Base-by-base conservation (phyloP, 2,113 vertebrate genomes). In the Acanthisitta chloris region DNA sequence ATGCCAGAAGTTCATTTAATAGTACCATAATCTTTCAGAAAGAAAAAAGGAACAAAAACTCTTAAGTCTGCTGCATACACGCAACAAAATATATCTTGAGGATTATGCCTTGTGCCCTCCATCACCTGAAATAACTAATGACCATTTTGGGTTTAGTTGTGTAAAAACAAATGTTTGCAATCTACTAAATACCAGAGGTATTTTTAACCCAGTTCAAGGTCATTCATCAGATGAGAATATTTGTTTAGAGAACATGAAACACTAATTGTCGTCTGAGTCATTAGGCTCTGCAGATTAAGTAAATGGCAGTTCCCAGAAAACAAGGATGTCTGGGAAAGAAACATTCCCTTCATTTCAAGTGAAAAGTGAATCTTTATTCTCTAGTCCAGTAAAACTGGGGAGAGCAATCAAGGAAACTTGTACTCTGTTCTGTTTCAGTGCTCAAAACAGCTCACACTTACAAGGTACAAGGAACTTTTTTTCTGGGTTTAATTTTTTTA, bases 271-370 rank as follows among this genome's bases (percentile, higher is more conserved):
- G 18, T 65, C 82, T 73, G 90, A 95, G 79, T 90, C 96, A 96
- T 95, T 96, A 97, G 88, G 58, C 51, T 86, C 24, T 59, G 55
- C 72, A 89, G 81, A 97, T 96, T 97, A 94, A 96, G 92, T 86
- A 96, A 96, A 96, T 16, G 33, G 71, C 73, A 92, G 59, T 74
- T 61, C 77, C 49, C 78, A 86, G 64, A 6, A 54, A 92, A 94
- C n/a, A 91, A 88, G 96, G 78, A 48, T 73, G 31, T 61, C 85
- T 76, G 52, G 65, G 46, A 74, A 92, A 85, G 69, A 73, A 88
- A 21, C 14, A 73, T 87, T 79, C 58, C 65, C 95, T 86, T 83
- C 6, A 55, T 87, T 96, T 64, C n/a, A 77, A 94, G 92, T 78
- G 72, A 96, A 96, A 96, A 90, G 21, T 57, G 43, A 92, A 51